phyloP scores from a whole-genome alignment of 1,140 invertebrate species.

The Zeugodacus cucurbitae region DNA sequence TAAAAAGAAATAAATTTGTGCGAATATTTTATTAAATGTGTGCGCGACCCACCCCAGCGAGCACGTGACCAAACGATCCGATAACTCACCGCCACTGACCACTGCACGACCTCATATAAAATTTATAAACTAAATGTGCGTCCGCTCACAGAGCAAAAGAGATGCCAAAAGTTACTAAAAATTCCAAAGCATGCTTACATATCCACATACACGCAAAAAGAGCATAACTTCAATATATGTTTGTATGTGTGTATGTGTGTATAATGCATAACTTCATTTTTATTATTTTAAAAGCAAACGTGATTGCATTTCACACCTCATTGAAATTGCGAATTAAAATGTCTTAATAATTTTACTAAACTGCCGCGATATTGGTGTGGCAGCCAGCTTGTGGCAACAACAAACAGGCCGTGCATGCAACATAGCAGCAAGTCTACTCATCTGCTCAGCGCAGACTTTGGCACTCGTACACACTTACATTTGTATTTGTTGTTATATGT shows the following conservation, averaged over 20 bases:
- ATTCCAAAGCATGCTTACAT: background rate
- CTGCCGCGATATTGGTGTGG: slow-evolving; percentile 31
- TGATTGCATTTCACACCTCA: slow-evolving; percentile 65
- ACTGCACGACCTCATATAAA: slow-evolving; percentile 10
- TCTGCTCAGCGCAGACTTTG: background rate
- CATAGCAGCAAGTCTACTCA: background rate
- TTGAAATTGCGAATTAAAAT: slow-evolving; percentile 65
- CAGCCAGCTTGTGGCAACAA: background rate
- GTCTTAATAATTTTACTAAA: slow-evolving; percentile 65
- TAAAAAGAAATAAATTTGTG: background rate
- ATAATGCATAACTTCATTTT: slow-evolving; percentile 10
- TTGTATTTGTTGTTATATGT: background rate
- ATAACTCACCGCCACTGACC: slow-evolving; percentile 17
- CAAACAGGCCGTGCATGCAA: background rate
- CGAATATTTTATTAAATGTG: background rate
- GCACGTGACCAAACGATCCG: slow-evolving; percentile 36
- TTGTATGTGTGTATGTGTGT: background rate
- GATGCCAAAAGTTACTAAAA: background rate
- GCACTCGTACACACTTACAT: background rate
- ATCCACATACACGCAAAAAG: background rate
- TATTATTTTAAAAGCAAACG: slow-evolving; percentile 60
- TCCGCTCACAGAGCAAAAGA: background rate
- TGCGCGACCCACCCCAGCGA: background rate
- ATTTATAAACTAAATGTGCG: slow-evolving; percentile 3
- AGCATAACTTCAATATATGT: background rate